phyloP scores from a whole-genome alignment of 2,797 vertebrate species.

The Microctenopoma stevenorrisi region DNA sequence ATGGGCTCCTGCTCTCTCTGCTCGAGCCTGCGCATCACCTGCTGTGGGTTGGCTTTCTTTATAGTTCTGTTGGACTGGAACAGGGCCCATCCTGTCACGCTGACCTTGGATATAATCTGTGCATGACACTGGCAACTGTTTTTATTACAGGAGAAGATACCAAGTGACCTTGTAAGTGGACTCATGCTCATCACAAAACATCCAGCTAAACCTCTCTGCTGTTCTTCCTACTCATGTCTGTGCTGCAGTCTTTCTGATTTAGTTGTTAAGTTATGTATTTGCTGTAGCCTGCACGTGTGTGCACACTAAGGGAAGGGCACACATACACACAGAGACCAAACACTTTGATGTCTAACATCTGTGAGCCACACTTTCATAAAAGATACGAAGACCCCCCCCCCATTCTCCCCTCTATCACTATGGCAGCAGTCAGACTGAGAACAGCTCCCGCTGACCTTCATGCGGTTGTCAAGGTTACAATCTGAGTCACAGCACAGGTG shows the following conservation, averaged over 20 bases:
- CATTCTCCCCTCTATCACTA: constrained; percentile 54
- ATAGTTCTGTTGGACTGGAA: constrained; percentile 5
- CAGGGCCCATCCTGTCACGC: constrained; percentile 32
- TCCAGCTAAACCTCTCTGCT: too few relatives aligned
- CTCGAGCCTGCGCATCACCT: constrained; percentile 34
- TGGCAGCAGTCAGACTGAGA: constrained; percentile 61
- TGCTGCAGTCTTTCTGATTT: neutral
- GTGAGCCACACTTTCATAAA: constrained; percentile 50
- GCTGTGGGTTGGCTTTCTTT: constrained; percentile 20
- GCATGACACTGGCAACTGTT: constrained; percentile 34
- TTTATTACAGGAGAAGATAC: constrained; percentile 23
- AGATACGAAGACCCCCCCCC: constrained; percentile 27
- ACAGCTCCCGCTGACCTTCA: constrained; percentile 67
- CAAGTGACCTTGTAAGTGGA: constrained; percentile 10
- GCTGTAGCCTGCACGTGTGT: neutral
- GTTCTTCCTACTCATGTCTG: neutral
- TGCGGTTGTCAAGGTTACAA: constrained; percentile 73
- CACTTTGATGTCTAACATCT: constrained; percentile 74
- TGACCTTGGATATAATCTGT: constrained; percentile 43
- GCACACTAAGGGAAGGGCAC: neutral
- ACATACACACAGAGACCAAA: neutral
- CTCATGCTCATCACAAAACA: neutral
- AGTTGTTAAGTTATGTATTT: neutral
- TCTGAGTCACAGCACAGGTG: constrained; percentile 64
- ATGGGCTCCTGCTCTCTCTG: constrained; percentile 67